Percentiles rank a stretch among this genome's conserved stretches.
Evolutionary conservation across 2,888 invertebrate genomes (phyloP).

Genomic region (Papilio elwesi): DNA sequence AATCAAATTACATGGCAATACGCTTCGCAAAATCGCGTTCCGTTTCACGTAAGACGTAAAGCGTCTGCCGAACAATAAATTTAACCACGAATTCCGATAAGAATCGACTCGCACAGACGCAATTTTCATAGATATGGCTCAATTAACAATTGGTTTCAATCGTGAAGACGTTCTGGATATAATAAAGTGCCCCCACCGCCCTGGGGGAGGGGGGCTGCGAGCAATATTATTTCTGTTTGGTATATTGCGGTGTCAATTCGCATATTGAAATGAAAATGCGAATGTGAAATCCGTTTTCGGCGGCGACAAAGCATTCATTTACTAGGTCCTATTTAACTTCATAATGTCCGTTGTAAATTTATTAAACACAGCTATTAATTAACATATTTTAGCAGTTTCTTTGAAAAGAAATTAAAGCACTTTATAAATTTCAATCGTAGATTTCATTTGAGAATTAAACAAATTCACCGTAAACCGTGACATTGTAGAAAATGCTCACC

Average conservation of each 20-base stretch:
- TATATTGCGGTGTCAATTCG: conserved; percentile 84
- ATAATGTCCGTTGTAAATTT: conserved; percentile 43
- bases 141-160: conserved; percentile 84
- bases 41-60: conserved; percentile 66
- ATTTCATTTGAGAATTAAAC: no score
- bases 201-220: conserved; percentile 62
- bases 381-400: no score
- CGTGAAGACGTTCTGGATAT: conserved; percentile 80
- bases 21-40: conserved; percentile 57
- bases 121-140: conserved; percentile 84
- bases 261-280: conserved; percentile 80
- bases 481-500: conserved; percentile 48
- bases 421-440: no score
- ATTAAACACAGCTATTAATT: background rate
- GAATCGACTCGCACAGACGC: conserved; percentile 78
- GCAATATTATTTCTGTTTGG: conserved; percentile 84
- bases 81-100: conserved; percentile 80
- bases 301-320: conserved; percentile 74
- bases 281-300: conserved; percentile 70
- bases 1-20: conserved; percentile 59
- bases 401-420: no score
- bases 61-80: conserved; percentile 72
- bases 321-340: conserved; percentile 57
- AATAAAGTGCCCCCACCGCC: conserved; percentile 76
- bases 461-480: conserved; percentile 29